Conservation (phyloP, 2,888 invertebrate genomes). For the Plagiodera versicolora region DNA sequence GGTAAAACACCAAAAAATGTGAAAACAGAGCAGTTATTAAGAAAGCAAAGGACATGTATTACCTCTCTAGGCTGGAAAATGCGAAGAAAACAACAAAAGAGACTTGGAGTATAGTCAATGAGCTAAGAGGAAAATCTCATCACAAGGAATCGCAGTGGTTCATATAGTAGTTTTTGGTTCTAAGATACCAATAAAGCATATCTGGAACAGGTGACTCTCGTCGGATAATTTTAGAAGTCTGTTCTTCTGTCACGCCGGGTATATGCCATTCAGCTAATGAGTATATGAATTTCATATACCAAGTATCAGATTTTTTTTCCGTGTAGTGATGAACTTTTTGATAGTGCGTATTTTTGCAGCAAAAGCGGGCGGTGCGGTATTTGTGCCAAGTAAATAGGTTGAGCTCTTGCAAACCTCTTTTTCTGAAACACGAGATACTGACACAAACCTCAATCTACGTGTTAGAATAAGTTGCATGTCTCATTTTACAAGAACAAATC, state of each 20-base stretch:
- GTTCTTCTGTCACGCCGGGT: not conserved
- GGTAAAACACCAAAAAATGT: too few species aligned
- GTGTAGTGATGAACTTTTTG: constrained; percentile 3
- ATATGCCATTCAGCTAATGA: not conserved
- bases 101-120: too few species aligned
- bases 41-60: constrained; percentile 4
- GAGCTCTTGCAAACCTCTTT: not conserved
- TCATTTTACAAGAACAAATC: not conserved
- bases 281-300: too few species aligned
- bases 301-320: too few species aligned
- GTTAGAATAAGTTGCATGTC: too few species aligned
- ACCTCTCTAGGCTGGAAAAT: too few species aligned
- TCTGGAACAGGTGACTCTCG: too few species aligned
- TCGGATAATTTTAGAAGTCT: not conserved
- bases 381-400: too few species aligned
- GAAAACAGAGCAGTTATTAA: not conserved
- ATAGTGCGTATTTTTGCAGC: constrained; percentile 7
- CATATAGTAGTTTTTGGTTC: not conserved
- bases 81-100: too few species aligned
- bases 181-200: too few species aligned
- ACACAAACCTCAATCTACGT: not conserved
- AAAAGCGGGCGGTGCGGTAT: not conserved
- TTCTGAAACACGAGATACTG: not conserved
- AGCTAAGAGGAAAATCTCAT: constrained; percentile 3
- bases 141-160: constrained; percentile 1